Conservation (phyloP, 2,113 vertebrate species). For the Atrichornis clamosus region DNA sequence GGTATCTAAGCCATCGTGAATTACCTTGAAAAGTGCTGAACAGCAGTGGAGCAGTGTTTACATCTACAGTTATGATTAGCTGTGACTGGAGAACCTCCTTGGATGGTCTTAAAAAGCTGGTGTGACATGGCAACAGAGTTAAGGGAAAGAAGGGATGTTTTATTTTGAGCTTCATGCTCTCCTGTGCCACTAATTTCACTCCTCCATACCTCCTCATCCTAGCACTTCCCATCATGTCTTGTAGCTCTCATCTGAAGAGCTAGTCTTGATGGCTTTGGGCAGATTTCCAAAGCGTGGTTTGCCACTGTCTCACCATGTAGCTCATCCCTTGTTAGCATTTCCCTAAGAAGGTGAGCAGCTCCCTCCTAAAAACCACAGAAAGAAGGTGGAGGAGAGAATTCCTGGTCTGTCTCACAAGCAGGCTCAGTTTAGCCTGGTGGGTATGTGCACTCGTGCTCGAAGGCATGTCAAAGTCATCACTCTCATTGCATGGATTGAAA, state of each 20-base stretch:
- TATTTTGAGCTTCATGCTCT: not conserved
- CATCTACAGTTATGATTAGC: not conserved
- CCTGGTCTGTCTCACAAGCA: rapidly evolving
- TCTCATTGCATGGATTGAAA: not conserved
- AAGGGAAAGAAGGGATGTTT: not conserved
- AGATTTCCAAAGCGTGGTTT: not conserved
- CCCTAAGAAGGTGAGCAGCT: not conserved
- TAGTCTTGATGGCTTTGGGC: not conserved
- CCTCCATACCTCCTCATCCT: not conserved
- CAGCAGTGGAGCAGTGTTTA: not conserved
- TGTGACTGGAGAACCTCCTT: not conserved
- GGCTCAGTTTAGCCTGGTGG: not conserved
- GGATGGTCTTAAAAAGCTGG: not conserved
- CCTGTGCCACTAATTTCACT: not conserved
- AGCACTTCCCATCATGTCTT: rapidly evolving
- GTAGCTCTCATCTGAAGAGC: not conserved
- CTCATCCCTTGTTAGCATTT: not conserved
- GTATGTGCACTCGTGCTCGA: rapidly evolving
- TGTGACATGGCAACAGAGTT: not conserved
- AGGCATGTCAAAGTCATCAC: not conserved
- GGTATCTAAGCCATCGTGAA: not conserved
- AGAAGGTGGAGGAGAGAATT: not conserved
- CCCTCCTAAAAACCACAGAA: not conserved
- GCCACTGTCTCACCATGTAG: not conserved
- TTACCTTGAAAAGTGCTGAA: not conserved